Base-by-base conservation (phyloP, 2,113 vertebrate species). In the Muscicapa adusta region DNA sequence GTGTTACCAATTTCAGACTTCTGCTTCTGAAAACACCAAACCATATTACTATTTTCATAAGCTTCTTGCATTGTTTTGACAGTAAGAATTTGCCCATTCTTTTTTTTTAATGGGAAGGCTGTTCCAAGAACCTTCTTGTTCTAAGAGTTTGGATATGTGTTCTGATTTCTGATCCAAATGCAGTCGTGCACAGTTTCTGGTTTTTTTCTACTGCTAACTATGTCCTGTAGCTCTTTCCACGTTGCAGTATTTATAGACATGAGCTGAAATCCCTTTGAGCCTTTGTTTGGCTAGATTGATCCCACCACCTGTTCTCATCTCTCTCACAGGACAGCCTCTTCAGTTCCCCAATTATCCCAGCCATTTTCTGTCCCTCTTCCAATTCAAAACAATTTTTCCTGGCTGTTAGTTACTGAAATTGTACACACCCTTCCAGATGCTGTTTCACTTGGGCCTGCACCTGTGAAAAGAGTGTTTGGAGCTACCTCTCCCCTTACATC, bases 261-360 rank as follows among this genome's bases (percentile, higher is more conserved):
- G 54, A 94, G 58, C 75, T 70, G 71, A 96, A 96, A 95, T 93
- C 96, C 82, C 57, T 82, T 70, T 91, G 85, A 94, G 90, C 95
- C 85, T 96, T 96, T 96, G 95, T 96, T 96, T 96, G 88, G 88
- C 67, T 95, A 96, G 78, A 50, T 66, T 85, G 95, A 95, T 93
- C 90, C 82, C 33, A 91, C 85, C 96, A 96, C 94, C 94, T 96
- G 96, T 79, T 94, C 82, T 88, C 74, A 43, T 96, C 62, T 89
- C 88, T 91, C 88, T 85, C 67, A 47, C 3, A 68, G 78, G 78
- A 76, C 63, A 70, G 33, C 29, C 33, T 94, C 82, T 94, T 74
- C 88, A 76, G 58, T 66, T 88, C 24, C 57, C 36, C 81, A 85
- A 12, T 85, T 94, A 94, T 85, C 61, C 77, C 45, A 89, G 66